A percentile compares a stretch with the other conserved stretches of the same genome.
Conservation (phyloP, 2,113 vertebrate species). For the Ellobius talpinus region DNA sequence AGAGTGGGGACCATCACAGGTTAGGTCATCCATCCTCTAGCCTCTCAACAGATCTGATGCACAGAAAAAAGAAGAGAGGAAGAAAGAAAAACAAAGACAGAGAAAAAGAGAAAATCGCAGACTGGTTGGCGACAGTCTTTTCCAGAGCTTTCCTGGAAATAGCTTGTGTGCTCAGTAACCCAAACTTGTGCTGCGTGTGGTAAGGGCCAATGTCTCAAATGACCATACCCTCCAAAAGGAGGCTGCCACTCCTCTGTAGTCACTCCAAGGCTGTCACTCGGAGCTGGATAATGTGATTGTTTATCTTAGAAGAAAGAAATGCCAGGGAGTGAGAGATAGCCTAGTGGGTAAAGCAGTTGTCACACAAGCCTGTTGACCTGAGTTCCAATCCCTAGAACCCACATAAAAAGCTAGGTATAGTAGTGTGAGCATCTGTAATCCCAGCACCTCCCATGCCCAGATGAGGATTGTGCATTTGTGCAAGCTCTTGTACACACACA, state of each 20-base stretch:
- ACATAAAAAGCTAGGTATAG: neutral
- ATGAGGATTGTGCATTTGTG: neutral
- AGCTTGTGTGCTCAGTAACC: neutral
- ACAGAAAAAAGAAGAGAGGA: neutral
- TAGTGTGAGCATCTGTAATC: neutral
- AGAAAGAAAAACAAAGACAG: neutral
- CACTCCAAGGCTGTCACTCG: neutral
- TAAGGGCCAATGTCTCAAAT: neutral
- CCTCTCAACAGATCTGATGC: neutral
- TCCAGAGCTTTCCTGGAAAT: neutral
- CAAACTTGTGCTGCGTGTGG: fast-evolving
- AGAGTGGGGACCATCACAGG: neutral
- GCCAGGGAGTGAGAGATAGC: neutral
- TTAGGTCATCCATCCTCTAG: neutral
- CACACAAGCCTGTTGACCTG: too few relatives aligned
- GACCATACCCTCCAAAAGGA: neutral
- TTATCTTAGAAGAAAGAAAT: neutral
- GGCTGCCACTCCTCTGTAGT: too few relatives aligned
- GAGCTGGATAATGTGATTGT: neutral
- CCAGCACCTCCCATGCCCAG: neutral
- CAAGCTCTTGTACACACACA: neutral
- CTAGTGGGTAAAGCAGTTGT: neutral
- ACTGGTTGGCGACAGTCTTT: neutral
- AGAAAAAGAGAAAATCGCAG: neutral
- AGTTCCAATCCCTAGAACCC: neutral